phyloP scores from a whole-genome alignment of 64 coral and sea anemone genomes.

The Catalaphyllia jardinei region DNA sequence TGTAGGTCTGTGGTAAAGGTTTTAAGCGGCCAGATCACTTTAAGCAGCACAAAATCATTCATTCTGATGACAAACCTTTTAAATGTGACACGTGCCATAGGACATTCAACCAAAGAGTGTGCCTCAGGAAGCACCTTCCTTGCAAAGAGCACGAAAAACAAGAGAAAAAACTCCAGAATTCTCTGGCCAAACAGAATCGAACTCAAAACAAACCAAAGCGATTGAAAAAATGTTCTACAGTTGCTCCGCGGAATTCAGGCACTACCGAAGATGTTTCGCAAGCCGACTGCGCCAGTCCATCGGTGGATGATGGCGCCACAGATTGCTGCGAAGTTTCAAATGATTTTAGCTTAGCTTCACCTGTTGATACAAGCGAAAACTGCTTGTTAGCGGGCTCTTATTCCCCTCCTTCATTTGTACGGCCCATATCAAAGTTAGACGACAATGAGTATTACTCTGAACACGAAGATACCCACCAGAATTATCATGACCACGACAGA shows the following conservation, averaged over 20 bases:
- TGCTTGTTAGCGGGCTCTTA: background rate
- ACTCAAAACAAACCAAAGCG: background rate
- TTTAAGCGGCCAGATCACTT: conserved; percentile 45
- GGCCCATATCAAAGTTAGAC: conserved; percentile 8
- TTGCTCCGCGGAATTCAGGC: background rate
- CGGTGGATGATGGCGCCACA: background rate
- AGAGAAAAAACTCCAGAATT: conserved; percentile 36
- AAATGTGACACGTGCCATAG: conserved; percentile 40
- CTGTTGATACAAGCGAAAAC: background rate
- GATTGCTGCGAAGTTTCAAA: background rate
- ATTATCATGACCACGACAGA: background rate
- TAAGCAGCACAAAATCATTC: conserved; percentile 46
- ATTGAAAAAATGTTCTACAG: background rate
- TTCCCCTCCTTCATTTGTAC: conserved; percentile 26
- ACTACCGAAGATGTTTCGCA: background rate
- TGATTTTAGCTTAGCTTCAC: background rate
- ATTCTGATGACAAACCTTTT: conserved; percentile 37
- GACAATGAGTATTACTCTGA: conserved; percentile 12
- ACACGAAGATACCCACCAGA: background rate
- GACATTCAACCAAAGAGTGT: conserved; percentile 40
- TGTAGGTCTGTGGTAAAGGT: conserved; percentile 35
- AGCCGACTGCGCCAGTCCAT: background rate
- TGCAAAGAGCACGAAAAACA: conserved; percentile 37
- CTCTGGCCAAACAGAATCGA: background rate
- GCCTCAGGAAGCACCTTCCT: conserved; percentile 42